phyloP scores from a whole-genome alignment of 2,888 invertebrate genomes.

The Frankliniella intonsa region DNA sequence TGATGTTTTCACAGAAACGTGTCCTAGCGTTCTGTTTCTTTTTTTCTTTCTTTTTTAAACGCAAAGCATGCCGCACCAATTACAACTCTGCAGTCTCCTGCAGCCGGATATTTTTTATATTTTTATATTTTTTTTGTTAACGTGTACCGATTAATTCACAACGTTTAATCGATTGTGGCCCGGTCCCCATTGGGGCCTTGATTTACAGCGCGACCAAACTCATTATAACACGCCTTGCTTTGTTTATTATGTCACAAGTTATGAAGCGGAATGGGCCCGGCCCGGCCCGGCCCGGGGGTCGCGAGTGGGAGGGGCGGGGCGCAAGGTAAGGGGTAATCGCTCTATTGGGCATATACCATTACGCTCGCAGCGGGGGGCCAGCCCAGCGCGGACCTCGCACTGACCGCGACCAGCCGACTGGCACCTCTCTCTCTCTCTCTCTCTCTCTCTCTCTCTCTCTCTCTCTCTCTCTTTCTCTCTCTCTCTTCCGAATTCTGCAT shows the following conservation, averaged over 20 bases:
- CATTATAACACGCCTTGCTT: conserved; percentile 13
- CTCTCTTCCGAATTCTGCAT: not conserved
- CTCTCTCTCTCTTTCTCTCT: conserved; percentile 31
- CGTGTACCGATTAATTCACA: not conserved
- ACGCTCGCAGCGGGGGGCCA: conserved; percentile 33
- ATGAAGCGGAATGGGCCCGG: not conserved
- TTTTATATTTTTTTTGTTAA: too few species aligned
- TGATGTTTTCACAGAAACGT: too few species aligned
- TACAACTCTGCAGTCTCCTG: too few species aligned
- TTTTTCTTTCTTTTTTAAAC: too few species aligned
- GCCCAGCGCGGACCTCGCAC: conserved; percentile 33
- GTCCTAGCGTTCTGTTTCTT: too few species aligned
- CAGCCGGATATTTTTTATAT: too few species aligned
- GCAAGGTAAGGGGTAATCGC: conserved; percentile 32
- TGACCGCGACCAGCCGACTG: conserved; percentile 28
- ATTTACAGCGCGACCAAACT: conserved; percentile 8
- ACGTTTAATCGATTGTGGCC: not conserved
- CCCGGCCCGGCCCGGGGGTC: not conserved
- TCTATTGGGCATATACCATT: conserved; percentile 34
- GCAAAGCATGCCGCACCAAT: too few species aligned
- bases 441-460: conserved; percentile 31
- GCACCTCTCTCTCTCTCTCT: not conserved
- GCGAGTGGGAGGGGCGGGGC: too few species aligned
- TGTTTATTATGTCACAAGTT: conserved; percentile 21
- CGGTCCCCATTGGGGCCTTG: not conserved